Evolutionary conservation across 1,140 invertebrate genomes (phyloP).

Genomic region (Tribolium madens): DNA sequence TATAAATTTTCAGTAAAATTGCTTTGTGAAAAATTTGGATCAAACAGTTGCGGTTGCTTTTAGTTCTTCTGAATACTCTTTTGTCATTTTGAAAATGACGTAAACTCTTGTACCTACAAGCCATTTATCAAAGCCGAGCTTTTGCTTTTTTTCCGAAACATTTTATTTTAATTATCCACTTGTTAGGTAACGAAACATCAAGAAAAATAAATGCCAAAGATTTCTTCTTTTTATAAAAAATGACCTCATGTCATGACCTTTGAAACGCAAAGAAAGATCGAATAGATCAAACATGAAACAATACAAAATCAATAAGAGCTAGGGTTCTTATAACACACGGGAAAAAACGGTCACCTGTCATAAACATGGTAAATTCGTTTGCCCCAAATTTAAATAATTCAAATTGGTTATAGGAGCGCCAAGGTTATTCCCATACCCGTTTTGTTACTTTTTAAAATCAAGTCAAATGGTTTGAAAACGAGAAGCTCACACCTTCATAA

Average conservation of each 20-base stretch:
- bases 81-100: constrained; percentile 1
- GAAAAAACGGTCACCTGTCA: not conserved
- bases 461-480: constrained; percentile 9
- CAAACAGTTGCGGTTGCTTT: not conserved
- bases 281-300: not conserved
- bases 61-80: not conserved
- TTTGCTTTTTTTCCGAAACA: not conserved
- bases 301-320: not conserved
- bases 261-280: too few relatives aligned
- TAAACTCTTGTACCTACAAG: not conserved
- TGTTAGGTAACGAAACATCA: not conserved
- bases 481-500: not conserved
- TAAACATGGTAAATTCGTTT: not conserved
- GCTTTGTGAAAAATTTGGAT: not conserved
- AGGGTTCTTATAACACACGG: too few relatives aligned
- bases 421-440: constrained; percentile 18
- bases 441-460: constrained; percentile 6
- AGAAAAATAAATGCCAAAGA: constrained; percentile 15
- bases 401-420: constrained; percentile 24
- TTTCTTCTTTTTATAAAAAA: not conserved
- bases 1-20: not conserved
- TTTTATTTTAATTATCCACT: constrained; percentile 21
- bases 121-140: constrained; percentile 7
- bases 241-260: not conserved
- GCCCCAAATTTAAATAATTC: constrained; percentile 34